Base-by-base conservation (phyloP, 2,797 vertebrate genomes). In the Poeciliopsis paucimaculata region DNA sequence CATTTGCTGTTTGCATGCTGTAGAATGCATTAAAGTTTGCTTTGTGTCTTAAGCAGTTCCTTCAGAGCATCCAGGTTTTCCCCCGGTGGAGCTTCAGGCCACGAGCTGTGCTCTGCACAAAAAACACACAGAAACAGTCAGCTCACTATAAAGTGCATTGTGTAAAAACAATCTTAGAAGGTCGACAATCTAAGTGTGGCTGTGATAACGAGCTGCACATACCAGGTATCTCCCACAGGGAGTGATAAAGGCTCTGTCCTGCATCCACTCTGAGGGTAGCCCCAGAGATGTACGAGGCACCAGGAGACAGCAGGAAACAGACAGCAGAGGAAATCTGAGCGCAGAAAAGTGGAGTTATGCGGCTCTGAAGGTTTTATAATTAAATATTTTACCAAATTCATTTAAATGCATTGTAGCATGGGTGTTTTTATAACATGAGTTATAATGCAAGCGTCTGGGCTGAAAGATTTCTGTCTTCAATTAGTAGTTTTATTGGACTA, bases 261-360 rank as follows among this genome's bases (percentile, higher is more conserved):
- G 97, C 98, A n/a, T 99, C 98, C 28, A 98, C 96, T 0, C 84
- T 94, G 75, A 99, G 60, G 1, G 97, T 95, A 87, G 97, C 97
- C 66, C 98, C 98, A 7, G 97, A 97, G 90, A 99, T 96, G 90
- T 91, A 99, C 49, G 97, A 97, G 49, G 98, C 97, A 55, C 94
- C 97, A 23, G 97, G 97, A 77, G 98, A 99, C 0, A 99, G 96
- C 70, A 99, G 91, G 92, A 99, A 99, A 90, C 98, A 99, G 11
- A 99, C 98, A 1, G 94, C 77, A 4, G 97, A 89, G 8, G 98
- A 98, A 75, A 99, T 88, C 98, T 99, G 85, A 84, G 31, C 8
- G 77, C 2, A 70, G 0, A 77, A 34, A 74, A 71, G n/a, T 46
- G 26, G 53, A 4, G n/a, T 12, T 5, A n/a, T 1, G 12, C 12